phyloP scores from a whole-genome alignment of 1,140 invertebrate genomes.

The Periplaneta americana region DNA sequence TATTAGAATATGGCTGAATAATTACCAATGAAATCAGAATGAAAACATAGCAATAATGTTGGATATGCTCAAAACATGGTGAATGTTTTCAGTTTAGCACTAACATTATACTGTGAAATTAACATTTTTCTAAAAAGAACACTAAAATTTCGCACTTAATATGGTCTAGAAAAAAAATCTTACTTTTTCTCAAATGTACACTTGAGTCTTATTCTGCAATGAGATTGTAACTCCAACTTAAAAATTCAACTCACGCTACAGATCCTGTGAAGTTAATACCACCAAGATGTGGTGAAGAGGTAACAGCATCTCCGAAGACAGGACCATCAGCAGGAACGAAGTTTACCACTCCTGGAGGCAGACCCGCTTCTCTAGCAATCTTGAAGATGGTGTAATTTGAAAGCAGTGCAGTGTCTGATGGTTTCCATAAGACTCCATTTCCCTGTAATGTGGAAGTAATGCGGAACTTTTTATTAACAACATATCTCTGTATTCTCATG shows the following conservation, averaged over 20 bases:
- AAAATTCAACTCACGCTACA: conserved; percentile 61
- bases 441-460: conserved; percentile 63
- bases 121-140: no score
- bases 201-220: not conserved
- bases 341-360: conserved; percentile 95
- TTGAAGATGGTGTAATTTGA: conserved; percentile 95
- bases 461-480: no score
- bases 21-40: no score
- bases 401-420: conserved; percentile 94
- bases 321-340: conserved; percentile 95
- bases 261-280: conserved; percentile 98
- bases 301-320: conserved; percentile 90
- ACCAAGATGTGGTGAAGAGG: conserved; percentile 75
- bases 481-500: no score
- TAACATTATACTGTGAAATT: no score
- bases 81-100: no score
- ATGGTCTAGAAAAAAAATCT: not conserved
- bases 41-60: no score
- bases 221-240: not conserved
- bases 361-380: conserved; percentile 86
- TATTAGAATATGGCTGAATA: no score
- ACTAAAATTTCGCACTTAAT: no score
- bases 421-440: conserved; percentile 96
- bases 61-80: no score
- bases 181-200: not conserved